These are phyloP conservation scores for Drosophila obscura DNA, from an alignment of 1,140 invertebrate species.

Conservation along the genomic window DNA sequence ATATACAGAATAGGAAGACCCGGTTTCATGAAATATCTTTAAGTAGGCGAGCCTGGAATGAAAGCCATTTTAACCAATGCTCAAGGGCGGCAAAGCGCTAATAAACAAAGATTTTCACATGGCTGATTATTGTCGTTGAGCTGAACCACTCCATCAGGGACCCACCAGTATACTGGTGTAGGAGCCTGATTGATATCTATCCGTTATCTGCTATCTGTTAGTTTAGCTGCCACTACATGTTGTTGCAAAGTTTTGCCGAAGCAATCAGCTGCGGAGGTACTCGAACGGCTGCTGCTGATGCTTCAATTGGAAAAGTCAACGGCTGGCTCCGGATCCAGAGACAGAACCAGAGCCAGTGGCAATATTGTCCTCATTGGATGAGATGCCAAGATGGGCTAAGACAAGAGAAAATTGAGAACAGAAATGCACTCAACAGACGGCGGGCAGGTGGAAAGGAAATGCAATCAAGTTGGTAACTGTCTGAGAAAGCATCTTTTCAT, in stretches of 20 bases:
- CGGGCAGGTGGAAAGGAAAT: slow-evolving; percentile 61
- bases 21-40: no score
- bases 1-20: neutral
- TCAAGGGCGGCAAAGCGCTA: slow-evolving; percentile 26
- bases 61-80: no score
- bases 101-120: slow-evolving; percentile 62
- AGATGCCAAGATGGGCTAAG: neutral
- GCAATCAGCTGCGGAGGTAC: slow-evolving; percentile 50
- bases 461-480: slow-evolving; percentile 58
- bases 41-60: no score
- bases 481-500: slow-evolving; percentile 36
- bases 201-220: slow-evolving; percentile 43
- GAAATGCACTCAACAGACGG: slow-evolving; percentile 41
- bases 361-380: slow-evolving; percentile 50
- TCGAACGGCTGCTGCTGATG: slow-evolving; percentile 44
- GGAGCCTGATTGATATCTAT: slow-evolving; percentile 5
- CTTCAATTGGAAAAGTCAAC: slow-evolving; percentile 74
- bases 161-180: slow-evolving; percentile 4
- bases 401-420: slow-evolving; percentile 60
- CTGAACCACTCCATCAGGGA: slow-evolving; percentile 21
- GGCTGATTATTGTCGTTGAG: slow-evolving; percentile 68
- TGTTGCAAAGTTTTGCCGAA: slow-evolving; percentile 67
- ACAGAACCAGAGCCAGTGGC: slow-evolving; percentile 54
- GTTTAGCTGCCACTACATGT: slow-evolving; percentile 61
- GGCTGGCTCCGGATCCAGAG: slow-evolving; percentile 58